Evolutionary conservation across 2,113 vertebrate species (phyloP).

Genomic region (Eptesicus fuscus): DNA sequence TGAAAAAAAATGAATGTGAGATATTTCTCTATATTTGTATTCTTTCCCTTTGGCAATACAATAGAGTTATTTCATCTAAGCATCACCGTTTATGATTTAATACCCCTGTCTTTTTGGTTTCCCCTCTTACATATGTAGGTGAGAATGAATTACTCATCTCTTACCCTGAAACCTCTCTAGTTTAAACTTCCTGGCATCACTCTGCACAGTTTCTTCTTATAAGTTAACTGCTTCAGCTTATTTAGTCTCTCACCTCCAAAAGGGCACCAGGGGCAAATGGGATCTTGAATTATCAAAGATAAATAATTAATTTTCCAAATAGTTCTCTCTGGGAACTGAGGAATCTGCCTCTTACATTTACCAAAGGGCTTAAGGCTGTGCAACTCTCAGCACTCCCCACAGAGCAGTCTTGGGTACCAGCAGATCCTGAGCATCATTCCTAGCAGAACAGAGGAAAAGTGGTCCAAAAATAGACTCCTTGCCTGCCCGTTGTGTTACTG

Average conservation of each 20-base stretch:
- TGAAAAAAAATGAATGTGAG: not conserved
- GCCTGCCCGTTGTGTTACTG: fast-evolving
- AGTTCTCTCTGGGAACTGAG: not conserved
- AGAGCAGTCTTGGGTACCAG: not conserved
- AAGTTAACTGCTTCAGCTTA: not conserved
- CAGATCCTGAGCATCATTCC: not conserved
- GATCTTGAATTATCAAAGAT: constrained; percentile 23
- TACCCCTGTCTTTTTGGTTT: not conserved
- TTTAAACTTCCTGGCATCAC: not conserved
- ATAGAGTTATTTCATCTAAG: not conserved
- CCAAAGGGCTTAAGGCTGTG: not conserved
- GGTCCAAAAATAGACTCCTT: not conserved
- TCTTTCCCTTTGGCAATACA: not conserved
- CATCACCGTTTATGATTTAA: not conserved
- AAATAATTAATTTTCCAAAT: constrained; percentile 31
- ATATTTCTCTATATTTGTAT: not conserved
- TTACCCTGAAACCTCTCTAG: not conserved
- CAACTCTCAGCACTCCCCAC: not conserved
- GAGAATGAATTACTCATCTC: not conserved
- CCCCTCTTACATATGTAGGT: not conserved
- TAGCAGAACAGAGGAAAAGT: fast-evolving
- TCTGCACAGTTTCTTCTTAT: not conserved
- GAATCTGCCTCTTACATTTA: not conserved
- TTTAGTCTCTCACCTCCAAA: not conserved
- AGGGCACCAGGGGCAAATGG: not conserved